Evolutionary conservation across 2,113 vertebrate genomes (phyloP).

Genomic region (Rhinolophus sinicus): DNA sequence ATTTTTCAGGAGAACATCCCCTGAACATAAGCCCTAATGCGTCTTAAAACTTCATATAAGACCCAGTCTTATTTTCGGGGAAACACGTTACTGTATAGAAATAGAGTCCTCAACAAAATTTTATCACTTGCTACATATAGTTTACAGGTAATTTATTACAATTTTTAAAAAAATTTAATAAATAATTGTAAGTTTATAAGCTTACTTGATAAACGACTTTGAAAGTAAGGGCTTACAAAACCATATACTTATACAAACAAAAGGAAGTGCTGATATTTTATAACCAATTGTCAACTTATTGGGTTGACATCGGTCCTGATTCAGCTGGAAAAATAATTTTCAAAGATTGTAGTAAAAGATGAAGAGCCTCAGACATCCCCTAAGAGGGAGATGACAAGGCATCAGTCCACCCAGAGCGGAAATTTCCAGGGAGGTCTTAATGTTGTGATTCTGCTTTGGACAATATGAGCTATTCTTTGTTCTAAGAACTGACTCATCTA

Average conservation of each 20-base stretch:
- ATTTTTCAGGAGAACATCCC: too few relatives aligned
- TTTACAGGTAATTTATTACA: background rate
- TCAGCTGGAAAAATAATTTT: background rate
- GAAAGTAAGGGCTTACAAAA: background rate
- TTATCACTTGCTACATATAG: background rate
- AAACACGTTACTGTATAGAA: background rate
- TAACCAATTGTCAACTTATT: background rate
- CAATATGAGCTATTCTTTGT: background rate
- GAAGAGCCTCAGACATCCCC: background rate
- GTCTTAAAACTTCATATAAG: too few relatives aligned
- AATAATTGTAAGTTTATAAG: background rate
- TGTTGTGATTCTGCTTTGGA: background rate
- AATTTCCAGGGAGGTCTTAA: background rate
- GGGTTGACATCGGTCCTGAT: background rate
- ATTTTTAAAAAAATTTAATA: background rate
- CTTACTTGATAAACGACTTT: background rate
- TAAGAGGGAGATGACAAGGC: background rate
- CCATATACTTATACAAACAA: background rate
- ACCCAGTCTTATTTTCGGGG: too few relatives aligned
- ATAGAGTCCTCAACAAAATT: background rate
- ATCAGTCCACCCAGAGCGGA: background rate
- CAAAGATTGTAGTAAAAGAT: background rate
- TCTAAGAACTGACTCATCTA: background rate
- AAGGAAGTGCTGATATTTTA: background rate
- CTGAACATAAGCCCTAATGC: too few relatives aligned